phyloP scores from a whole-genome alignment of 2,113 vertebrate genomes.

The Blennius ocellaris region DNA sequence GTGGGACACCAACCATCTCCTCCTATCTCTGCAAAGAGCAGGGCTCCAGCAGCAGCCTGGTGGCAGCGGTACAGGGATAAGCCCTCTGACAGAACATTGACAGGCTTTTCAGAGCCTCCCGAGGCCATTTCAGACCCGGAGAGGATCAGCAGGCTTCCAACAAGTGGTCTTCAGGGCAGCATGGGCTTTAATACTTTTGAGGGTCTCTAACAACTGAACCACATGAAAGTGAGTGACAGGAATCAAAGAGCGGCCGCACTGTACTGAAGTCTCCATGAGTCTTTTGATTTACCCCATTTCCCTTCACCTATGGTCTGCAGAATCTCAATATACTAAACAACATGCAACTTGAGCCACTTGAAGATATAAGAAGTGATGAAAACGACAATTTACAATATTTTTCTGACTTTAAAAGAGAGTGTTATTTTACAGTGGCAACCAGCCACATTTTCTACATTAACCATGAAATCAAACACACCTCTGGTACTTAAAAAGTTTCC shows the following conservation, averaged over 20 bases:
- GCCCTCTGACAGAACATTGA: slow-evolving; percentile 58
- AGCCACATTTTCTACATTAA: neutral
- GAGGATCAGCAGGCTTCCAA: slow-evolving; percentile 60
- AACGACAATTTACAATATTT: too few species aligned
- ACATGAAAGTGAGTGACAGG: slow-evolving; percentile 43
- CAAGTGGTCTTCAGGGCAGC: slow-evolving; percentile 62
- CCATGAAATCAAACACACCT: slow-evolving; percentile 27
- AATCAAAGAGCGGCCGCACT: slow-evolving; percentile 28
- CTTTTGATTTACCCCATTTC: neutral
- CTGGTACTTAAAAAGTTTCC: slow-evolving; percentile 62
- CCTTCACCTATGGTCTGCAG: neutral
- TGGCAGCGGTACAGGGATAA: slow-evolving; percentile 58
- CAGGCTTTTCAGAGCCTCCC: slow-evolving; percentile 60
- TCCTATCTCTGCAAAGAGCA: slow-evolving; percentile 51
- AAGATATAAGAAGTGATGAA: too few species aligned
- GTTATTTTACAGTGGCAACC: neutral
- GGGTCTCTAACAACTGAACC: slow-evolving; percentile 41
- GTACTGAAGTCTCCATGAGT: slow-evolving; percentile 15
- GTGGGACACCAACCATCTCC: slow-evolving; percentile 55
- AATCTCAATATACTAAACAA: neutral
- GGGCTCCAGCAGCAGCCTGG: slow-evolving; percentile 47
- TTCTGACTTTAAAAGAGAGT: too few species aligned
- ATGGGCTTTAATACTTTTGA: slow-evolving; percentile 34
- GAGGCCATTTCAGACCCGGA: slow-evolving; percentile 49
- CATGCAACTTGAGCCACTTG: neutral